Percentiles rank a stretch among this genome's conserved stretches.
Evolutionary conservation across 1,140 invertebrate genomes (phyloP).

Genomic region (Cardiocondyla obscurior): DNA sequence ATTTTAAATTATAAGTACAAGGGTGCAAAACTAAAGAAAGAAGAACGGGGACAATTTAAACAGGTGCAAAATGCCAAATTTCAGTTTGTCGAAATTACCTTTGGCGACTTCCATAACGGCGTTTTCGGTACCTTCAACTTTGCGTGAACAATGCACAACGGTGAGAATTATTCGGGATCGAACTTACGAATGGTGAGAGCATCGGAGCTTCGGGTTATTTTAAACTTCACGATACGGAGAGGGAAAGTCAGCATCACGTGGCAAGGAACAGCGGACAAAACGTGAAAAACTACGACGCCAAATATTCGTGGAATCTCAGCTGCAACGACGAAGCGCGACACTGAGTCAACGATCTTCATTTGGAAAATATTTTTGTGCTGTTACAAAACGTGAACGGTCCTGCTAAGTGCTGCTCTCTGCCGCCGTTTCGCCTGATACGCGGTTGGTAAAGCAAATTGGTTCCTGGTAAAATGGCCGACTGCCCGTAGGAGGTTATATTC

Average conservation of each 20-base stretch:
- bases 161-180: constrained; percentile 55
- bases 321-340: constrained; percentile 29
- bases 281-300: constrained; percentile 45
- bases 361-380: background rate
- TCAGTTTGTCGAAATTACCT: constrained; percentile 65
- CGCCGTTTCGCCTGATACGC: background rate
- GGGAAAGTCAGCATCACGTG: constrained; percentile 66
- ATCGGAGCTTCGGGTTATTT: constrained; percentile 75
- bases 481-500: background rate
- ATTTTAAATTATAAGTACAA: background rate
- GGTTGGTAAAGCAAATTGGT: constrained; percentile 11
- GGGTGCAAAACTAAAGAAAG: background rate
- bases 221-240: constrained; percentile 61
- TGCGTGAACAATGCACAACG: background rate
- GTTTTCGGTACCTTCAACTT: background rate
- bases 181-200: constrained; percentile 72
- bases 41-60: background rate
- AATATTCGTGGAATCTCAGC: constrained; percentile 72
- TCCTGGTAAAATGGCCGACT: constrained; percentile 57
- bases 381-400: background rate
- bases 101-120: constrained; percentile 76
- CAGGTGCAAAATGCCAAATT: background rate
- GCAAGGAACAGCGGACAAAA: constrained; percentile 10
- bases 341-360: constrained; percentile 66
- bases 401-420: background rate